These are phyloP conservation scores for Coreius guichenoti DNA, from an alignment of 2,797 vertebrate species.

Conservation along the genomic window DNA sequence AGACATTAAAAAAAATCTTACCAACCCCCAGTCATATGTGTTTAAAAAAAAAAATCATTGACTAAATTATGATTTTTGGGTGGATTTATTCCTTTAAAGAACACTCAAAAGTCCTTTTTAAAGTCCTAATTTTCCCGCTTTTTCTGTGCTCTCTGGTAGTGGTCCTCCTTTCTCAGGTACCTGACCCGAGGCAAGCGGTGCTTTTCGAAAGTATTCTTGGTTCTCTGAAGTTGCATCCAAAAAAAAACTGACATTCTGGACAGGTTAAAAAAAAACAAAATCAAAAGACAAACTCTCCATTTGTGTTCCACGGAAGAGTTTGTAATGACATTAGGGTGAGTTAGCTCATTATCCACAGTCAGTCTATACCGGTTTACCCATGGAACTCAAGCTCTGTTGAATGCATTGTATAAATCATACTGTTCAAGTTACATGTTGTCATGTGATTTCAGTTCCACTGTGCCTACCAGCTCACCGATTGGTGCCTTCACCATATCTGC, in stretches of 20 bases:
- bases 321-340: background rate
- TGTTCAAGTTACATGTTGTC: background rate
- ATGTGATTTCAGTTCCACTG: constrained; percentile 72
- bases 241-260: background rate
- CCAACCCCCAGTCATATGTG: too few relatives aligned
- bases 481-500: constrained; percentile 81
- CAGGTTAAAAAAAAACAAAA: too few relatives aligned
- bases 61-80: background rate
- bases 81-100: background rate
- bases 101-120: too few relatives aligned
- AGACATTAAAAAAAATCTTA: too few relatives aligned
- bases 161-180: constrained; percentile 80
- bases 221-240: constrained; percentile 66
- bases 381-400: background rate
- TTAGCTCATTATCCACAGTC: background rate
- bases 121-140: constrained; percentile 75
- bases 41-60: too few relatives aligned
- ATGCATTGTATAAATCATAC: too few relatives aligned
- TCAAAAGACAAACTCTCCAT: background rate
- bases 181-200: constrained; percentile 77
- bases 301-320: background rate
- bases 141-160: constrained; percentile 74
- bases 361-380: background rate
- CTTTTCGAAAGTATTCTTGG: constrained; percentile 73
- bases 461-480: constrained; percentile 72